Evolutionary conservation across 1,140 invertebrate species (phyloP).

Genomic region (Zelostemma sp.): DNA sequence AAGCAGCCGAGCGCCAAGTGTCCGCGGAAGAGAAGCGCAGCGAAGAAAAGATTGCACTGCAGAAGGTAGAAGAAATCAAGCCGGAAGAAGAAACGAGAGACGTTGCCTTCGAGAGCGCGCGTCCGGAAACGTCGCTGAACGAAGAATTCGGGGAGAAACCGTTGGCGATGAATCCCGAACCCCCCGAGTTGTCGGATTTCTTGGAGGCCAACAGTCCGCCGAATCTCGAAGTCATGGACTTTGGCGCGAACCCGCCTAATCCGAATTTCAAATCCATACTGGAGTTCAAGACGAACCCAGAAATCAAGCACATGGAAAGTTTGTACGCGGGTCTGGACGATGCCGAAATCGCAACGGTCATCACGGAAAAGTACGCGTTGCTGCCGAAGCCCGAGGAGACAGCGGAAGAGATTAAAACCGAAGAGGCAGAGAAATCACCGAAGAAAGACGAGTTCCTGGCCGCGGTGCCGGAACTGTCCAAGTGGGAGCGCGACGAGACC

Average conservation of each 20-base stretch:
- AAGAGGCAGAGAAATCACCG: slow-evolving; percentile 61
- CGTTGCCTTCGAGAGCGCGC: slow-evolving; percentile 7
- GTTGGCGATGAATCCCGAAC: slow-evolving; percentile 64
- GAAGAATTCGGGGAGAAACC: slow-evolving; percentile 64
- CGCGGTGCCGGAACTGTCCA: slow-evolving; percentile 82
- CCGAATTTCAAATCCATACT: slow-evolving; percentile 66
- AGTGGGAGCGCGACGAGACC: slow-evolving; percentile 90
- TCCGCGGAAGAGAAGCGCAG: slow-evolving; percentile 42
- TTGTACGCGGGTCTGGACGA: slow-evolving; percentile 64
- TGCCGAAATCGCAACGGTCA: slow-evolving; percentile 59
- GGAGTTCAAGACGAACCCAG: slow-evolving; percentile 55
- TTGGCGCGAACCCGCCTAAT: slow-evolving; percentile 63
- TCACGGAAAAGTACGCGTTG: slow-evolving; percentile 57
- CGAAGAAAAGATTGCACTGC: slow-evolving; percentile 28
- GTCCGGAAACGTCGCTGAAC: neutral
- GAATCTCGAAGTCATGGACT: slow-evolving; percentile 51
- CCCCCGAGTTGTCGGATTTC: slow-evolving; percentile 57
- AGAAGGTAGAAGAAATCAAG: slow-evolving; percentile 44
- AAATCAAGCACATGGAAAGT: slow-evolving; percentile 56
- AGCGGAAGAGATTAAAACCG: slow-evolving; percentile 49
- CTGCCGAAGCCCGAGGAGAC: slow-evolving; percentile 42
- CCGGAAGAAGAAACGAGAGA: slow-evolving; percentile 26
- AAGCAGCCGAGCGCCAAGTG: slow-evolving; percentile 55
- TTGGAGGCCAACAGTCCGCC: slow-evolving; percentile 29
- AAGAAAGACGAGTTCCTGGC: slow-evolving; percentile 72